Evolutionary conservation across 1,140 invertebrate genomes (phyloP).

Genomic region (Sweltsa coloradensis): DNA sequence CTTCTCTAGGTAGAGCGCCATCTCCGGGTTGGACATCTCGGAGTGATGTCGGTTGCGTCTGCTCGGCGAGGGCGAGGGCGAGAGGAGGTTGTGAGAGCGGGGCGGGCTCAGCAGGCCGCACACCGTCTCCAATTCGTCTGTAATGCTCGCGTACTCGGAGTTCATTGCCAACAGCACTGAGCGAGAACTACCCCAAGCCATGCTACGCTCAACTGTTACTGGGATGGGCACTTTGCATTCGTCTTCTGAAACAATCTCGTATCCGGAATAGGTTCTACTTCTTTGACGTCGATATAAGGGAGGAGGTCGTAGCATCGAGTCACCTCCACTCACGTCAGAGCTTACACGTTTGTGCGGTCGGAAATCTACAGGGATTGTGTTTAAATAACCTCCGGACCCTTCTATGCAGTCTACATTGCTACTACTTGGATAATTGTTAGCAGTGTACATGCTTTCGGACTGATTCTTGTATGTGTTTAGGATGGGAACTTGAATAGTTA

Average conservation of each 20-base stretch:
- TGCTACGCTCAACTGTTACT: constrained; percentile 33
- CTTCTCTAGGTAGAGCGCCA: constrained; percentile 67
- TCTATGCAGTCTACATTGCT: no score
- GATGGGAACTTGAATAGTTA: no score
- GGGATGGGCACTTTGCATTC: constrained; percentile 26
- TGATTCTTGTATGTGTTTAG: no score
- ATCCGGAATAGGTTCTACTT: constrained; percentile 49
- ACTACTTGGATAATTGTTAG: no score
- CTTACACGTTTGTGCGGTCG: no score
- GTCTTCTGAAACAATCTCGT: constrained; percentile 21
- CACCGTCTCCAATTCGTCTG: constrained; percentile 79
- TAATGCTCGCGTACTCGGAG: constrained; percentile 86
- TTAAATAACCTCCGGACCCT: no score
- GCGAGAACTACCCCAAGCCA: constrained; percentile 44
- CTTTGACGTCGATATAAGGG: constrained; percentile 39
- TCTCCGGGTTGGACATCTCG: constrained; percentile 65
- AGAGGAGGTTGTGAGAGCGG: constrained; percentile 45
- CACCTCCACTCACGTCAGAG: no score
- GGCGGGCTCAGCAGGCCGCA: constrained; percentile 62
- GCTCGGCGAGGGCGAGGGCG: constrained; percentile 36
- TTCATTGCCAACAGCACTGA: constrained; percentile 67
- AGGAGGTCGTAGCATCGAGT: constrained; percentile 21
- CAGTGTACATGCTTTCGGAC: no score
- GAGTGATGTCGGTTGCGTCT: constrained; percentile 40
- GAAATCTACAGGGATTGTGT: no score